phyloP scores from a whole-genome alignment of 2,888 invertebrate species.

The Ennomos fuscantarius region DNA sequence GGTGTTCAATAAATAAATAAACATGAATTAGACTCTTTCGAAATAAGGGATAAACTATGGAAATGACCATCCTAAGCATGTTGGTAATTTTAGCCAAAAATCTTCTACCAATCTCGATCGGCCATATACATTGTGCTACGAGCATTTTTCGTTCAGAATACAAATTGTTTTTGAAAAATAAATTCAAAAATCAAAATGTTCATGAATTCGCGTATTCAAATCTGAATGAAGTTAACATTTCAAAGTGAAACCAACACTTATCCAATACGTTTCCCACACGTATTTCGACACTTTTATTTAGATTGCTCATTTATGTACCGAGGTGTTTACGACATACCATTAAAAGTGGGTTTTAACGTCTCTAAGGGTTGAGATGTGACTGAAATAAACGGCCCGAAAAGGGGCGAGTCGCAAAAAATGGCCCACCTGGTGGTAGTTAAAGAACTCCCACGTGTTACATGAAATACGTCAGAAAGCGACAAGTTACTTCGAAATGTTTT shows the following conservation, averaged over 20 bases:
- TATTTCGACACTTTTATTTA: constrained; percentile 23
- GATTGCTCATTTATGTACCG: constrained; percentile 27
- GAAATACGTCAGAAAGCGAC: constrained; percentile 22
- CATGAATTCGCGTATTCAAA: no score
- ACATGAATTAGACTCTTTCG: no score
- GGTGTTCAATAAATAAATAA: no score
- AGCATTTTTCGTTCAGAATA: no score
- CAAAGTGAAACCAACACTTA: neutral
- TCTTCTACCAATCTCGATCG: no score
- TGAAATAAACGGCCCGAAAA: constrained; percentile 28
- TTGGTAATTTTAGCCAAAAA: no score
- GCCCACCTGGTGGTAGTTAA: constrained; percentile 34
- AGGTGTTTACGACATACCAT: constrained; percentile 28
- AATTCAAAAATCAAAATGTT: no score
- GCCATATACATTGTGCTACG: no score
- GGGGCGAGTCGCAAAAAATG: constrained; percentile 27
- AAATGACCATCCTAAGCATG: no score
- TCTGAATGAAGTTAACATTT: neutral
- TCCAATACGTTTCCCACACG: neutral
- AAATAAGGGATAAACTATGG: no score
- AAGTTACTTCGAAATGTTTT: constrained; percentile 20
- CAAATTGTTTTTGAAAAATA: no score
- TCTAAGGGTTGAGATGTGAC: constrained; percentile 26
- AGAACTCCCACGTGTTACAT: constrained; percentile 23
- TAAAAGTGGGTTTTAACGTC: constrained; percentile 22